These are phyloP conservation scores for Penaeus vannamei DNA, from an alignment of 1,140 invertebrate genomes.

Conservation along the genomic window DNA sequence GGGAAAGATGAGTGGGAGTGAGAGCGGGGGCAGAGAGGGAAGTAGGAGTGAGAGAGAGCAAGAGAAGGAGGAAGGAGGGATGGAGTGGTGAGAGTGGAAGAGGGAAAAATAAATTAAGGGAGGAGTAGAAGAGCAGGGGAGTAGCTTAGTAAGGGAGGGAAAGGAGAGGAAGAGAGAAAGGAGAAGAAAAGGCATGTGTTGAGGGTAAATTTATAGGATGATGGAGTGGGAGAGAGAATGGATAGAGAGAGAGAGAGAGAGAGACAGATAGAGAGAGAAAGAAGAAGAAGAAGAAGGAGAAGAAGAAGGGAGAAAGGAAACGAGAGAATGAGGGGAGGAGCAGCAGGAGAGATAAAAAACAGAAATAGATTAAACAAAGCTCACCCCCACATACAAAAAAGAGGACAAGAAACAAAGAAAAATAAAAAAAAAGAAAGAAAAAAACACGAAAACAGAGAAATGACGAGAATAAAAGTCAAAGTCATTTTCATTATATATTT, in stretches of 20 bases:
- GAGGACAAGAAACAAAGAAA: background rate
- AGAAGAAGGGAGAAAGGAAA: background rate
- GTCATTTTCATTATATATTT: background rate
- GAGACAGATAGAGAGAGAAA: background rate
- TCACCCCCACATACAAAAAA: too few relatives aligned
- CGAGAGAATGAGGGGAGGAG: background rate
- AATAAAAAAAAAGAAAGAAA: background rate
- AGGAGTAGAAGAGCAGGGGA: too few relatives aligned
- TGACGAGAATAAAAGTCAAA: background rate
- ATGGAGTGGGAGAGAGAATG: too few relatives aligned
- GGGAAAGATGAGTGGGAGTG: too few relatives aligned
- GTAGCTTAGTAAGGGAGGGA: too few relatives aligned
- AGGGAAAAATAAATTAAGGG: background rate
- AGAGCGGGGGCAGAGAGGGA: background rate
- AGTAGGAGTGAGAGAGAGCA: too few relatives aligned
- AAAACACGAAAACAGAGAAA: background rate
- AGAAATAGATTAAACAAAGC: background rate
- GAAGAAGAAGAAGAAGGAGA: background rate
- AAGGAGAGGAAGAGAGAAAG: too few relatives aligned
- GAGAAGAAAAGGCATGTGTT: too few relatives aligned
- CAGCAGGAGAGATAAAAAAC: background rate
- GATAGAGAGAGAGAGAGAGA: background rate
- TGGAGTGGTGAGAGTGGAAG: too few relatives aligned
- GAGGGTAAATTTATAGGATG: too few relatives aligned
- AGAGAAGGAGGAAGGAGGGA: too few relatives aligned